Conservation (phyloP, 2,113 vertebrate species). For the Setophaga kirtlandii region DNA sequence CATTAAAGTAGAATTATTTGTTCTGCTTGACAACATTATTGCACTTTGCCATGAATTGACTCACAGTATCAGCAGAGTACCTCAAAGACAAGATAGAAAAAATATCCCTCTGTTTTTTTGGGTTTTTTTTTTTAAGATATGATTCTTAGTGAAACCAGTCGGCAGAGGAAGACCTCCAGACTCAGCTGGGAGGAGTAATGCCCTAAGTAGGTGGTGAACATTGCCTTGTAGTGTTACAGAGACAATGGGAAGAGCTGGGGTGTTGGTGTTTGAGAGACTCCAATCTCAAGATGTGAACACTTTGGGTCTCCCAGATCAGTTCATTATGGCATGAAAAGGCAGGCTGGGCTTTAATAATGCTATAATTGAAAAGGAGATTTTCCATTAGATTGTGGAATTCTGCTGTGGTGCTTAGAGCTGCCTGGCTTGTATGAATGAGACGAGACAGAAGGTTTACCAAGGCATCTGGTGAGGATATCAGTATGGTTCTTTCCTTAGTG, state of each 20-base stretch:
- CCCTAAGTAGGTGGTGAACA: not conserved
- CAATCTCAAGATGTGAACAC: not conserved
- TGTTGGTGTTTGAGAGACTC: accelerated
- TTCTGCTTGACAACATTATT: not conserved
- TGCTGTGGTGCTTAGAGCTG: not conserved
- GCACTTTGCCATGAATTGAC: not conserved
- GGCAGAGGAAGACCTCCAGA: not conserved
- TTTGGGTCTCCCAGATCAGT: not conserved
- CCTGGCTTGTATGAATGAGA: not conserved
- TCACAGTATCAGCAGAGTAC: accelerated
- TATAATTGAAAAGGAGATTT: not conserved
- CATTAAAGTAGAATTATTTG: not conserved
- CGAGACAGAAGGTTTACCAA: not conserved
- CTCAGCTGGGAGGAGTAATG: not conserved
- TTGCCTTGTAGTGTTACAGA: not conserved
- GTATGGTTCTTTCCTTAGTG: not conserved
- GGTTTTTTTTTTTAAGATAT: not conserved
- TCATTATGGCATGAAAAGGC: not conserved
- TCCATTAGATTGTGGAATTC: not conserved
- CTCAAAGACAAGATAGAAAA: not conserved
- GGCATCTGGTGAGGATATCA: not conserved
- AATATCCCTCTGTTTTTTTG: not conserved
- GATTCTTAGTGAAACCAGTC: not conserved
- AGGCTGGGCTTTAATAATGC: not conserved
- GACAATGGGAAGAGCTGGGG: not conserved